Percentiles rank a stretch among this genome's conserved stretches.
Evolutionary conservation across 2,888 invertebrate genomes (phyloP).

Genomic region (Amphimallon solstitiale): DNA sequence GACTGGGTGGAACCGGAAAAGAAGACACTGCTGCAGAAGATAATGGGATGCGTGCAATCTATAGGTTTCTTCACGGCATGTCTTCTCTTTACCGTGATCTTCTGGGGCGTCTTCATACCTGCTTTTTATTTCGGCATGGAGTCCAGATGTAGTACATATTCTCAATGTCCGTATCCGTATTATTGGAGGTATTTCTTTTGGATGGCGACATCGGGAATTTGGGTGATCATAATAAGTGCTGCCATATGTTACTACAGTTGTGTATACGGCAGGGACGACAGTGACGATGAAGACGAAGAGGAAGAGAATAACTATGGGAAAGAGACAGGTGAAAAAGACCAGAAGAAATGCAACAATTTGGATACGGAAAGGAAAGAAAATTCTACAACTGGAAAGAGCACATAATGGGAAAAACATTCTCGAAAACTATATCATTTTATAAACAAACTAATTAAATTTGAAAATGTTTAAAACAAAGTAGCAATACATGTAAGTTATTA

Average conservation of each 20-base stretch:
- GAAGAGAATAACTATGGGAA: neutral
- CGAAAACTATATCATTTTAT: too few relatives aligned
- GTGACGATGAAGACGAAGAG: neutral
- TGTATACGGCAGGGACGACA: neutral
- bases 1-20: neutral
- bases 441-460: too few relatives aligned
- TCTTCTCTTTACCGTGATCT: constrained; percentile 32
- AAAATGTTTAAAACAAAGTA: too few relatives aligned
- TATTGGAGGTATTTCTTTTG: constrained; percentile 35
- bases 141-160: neutral
- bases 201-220: constrained; percentile 23
- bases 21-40: neutral
- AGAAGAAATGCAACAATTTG: constrained; percentile 32
- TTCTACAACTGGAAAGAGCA: too few relatives aligned
- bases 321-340: constrained; percentile 31
- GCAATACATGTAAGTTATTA: too few relatives aligned
- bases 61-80: constrained; percentile 26
- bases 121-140: constrained; percentile 11
- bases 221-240: constrained; percentile 22
- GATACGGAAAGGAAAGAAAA: neutral
- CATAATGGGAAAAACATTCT: too few relatives aligned
- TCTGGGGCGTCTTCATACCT: constrained; percentile 37
- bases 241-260: constrained; percentile 34
- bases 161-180: neutral
- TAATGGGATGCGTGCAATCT: constrained; percentile 17